phyloP scores from a whole-genome alignment of 2,113 vertebrate genomes.

The Erythrolamprus reginae region DNA sequence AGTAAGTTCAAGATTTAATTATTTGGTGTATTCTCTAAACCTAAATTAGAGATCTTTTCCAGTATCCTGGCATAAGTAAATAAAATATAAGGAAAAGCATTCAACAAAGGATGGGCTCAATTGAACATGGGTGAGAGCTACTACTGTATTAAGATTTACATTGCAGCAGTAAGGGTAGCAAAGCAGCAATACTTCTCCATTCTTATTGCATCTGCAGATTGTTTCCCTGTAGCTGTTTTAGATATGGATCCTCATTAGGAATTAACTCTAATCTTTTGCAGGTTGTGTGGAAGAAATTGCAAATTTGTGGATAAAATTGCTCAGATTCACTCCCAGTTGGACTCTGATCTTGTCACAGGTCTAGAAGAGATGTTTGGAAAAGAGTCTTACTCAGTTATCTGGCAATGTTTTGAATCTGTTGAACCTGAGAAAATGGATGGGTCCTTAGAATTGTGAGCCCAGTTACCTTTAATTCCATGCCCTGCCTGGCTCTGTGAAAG shows the following conservation, averaged over 20 bases:
- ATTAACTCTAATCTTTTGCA: not conserved
- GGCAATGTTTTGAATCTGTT: not conserved
- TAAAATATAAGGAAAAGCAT: too few relatives aligned
- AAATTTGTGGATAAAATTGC: not conserved
- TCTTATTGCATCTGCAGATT: not conserved
- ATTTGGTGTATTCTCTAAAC: not conserved
- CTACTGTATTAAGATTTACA: not conserved
- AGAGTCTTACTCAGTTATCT: not conserved
- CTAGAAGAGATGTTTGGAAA: not conserved
- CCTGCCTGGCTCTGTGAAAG: not conserved
- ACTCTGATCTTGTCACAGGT: not conserved
- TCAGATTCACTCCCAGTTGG: not conserved
- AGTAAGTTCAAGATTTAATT: not conserved
- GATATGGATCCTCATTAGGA: not conserved
- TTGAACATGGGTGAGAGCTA: not conserved
- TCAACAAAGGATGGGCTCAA: not conserved
- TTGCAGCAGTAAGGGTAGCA: not conserved
- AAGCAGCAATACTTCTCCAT: not conserved
- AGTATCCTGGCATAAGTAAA: not conserved
- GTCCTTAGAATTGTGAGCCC: not conserved
- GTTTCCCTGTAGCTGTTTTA: not conserved
- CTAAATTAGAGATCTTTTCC: not conserved
- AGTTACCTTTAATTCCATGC: not conserved
- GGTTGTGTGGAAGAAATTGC: not conserved
- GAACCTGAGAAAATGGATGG: not conserved